Evolutionary conservation across 2,888 invertebrate genomes (phyloP), one percentile per base, ranked within the genome.

Genomic region (Scotopteryx bipunctaria): DNA sequence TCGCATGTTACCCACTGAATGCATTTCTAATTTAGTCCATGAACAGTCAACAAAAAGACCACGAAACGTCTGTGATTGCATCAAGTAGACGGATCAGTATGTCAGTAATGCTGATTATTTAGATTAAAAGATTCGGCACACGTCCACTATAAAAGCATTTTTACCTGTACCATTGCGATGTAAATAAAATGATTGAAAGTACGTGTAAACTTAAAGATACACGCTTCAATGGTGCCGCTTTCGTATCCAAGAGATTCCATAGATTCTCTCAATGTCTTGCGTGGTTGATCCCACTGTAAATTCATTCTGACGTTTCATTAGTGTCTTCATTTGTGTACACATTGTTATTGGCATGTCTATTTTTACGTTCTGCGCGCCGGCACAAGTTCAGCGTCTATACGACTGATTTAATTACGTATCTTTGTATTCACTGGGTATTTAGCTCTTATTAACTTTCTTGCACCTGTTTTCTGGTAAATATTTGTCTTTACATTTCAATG

Each of bases 341-440:
- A 79, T 73, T 78, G 77, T 80, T 81, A 75, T 77, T 80, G 71
- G 68, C 73, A 72, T 61, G 62, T 76, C 75, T 84, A 78, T 85
- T 81, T 86, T 76, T 71, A 71, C 57, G 63, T 67, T 56, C 68
- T 67, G 63, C 64, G 66, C 68, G 64, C 64, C 64, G 61, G 59
- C 61, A 64, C 65, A 61, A 63, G 64, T 65, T 64, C 57, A 55
- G 43, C 58, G 61, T 60, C 50, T 56, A 61, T 58, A 59, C 48
- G 56, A 59, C 54, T 41, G 59, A 66, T 66, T 64, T 72, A 64
- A 69, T 73, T 67, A 66, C 57, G 58, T 55, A 40, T 55, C 38
- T 53, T 50, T 52, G 37, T 51, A 32, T 47, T 35, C 16, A 14
- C 17, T 42, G 14, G 32, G 38, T 1, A 25, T 42, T 23, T 41